A percentile compares a stretch with the other conserved stretches of the same genome.
These are phyloP conservation scores for Eupithecia centaureata DNA, from an alignment of 2,888 invertebrate genomes.

Conservation along the genomic window DNA sequence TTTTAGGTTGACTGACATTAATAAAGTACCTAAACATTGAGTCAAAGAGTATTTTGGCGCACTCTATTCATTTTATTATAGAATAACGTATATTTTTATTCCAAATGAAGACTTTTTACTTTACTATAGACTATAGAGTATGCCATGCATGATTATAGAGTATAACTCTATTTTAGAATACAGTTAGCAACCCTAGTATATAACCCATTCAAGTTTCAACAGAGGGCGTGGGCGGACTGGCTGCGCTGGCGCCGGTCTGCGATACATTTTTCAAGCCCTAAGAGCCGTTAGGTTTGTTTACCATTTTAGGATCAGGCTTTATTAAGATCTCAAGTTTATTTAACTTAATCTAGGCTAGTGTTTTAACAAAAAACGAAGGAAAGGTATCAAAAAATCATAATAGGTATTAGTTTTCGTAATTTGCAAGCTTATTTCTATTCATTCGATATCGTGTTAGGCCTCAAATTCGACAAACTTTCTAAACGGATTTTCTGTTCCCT, in stretches of 20 bases:
- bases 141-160: neutral
- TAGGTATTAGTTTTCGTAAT: too few relatives aligned
- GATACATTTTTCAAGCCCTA: conserved; percentile 28
- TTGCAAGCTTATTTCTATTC: neutral
- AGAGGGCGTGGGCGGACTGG: conserved; percentile 28
- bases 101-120: too few relatives aligned
- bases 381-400: too few relatives aligned
- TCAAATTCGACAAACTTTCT: neutral
- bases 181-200: neutral
- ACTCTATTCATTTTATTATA: too few relatives aligned
- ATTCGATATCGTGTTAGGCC: neutral
- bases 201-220: conserved; percentile 27
- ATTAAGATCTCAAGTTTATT: conserved; percentile 1
- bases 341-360: neutral
- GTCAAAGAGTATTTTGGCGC: too few relatives aligned
- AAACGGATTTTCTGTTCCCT: neutral
- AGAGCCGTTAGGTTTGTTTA: conserved; percentile 24
- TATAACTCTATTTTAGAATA: neutral
- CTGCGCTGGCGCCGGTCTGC: conserved; percentile 16
- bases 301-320: conserved; percentile 4
- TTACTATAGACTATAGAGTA: too few relatives aligned
- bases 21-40: too few relatives aligned
- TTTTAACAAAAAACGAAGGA: neutral
- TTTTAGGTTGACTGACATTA: too few relatives aligned
- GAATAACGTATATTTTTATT: too few relatives aligned